Base-by-base conservation (phyloP, 2,797 vertebrate genomes). In the Pyrocephalus nanus region DNA sequence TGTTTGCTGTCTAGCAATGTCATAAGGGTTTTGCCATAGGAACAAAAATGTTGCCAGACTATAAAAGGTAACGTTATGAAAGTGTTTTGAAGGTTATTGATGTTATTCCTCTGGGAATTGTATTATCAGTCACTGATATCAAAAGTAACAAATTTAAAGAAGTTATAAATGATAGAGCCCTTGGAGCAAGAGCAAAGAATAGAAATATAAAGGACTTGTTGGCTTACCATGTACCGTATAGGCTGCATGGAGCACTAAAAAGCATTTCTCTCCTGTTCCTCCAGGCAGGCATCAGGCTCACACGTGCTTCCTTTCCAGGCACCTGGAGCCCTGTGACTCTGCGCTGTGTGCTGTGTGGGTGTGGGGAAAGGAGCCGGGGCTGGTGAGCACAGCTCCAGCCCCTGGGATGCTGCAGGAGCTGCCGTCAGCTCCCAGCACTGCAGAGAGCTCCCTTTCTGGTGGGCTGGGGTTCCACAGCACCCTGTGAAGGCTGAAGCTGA, bases 131-230 rank as follows among this genome's bases (percentile, higher is more conserved):
- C 96, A 92, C 96, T 65, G 88, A 67, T 97, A 97, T 91, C 96
- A 95, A 93, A 93, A 92, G 96, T 89, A 95, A 97, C 97, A 96
- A 93, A 97, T 97, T 96, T 96, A 91, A 91, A 95, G 96, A 93
- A 92, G 79, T 92, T 91, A 40, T 95, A 95, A 97, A 97, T 87
- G 96, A 92, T 94, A 95, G 43, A 80, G 17, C 85, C 89, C 88
- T 92, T 11, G 2, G 94, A 95, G 93, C 64, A 86, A 93, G 83
- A 95, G 92, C 93, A 83, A 29, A 62, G 74, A 92, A 69, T 75
- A 30, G 64, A 94, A 45, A 34, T 88, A 67, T 83, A 90, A 92
- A 88, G 64, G 86, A 27, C 15, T 92, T 40, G 9, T 62, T 92
- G 75, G 75, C 84, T 95, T 69, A 67, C 91, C 43, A 4, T 1